Conservation (phyloP, 2,113 vertebrate genomes). For the Albula goreensis region DNA sequence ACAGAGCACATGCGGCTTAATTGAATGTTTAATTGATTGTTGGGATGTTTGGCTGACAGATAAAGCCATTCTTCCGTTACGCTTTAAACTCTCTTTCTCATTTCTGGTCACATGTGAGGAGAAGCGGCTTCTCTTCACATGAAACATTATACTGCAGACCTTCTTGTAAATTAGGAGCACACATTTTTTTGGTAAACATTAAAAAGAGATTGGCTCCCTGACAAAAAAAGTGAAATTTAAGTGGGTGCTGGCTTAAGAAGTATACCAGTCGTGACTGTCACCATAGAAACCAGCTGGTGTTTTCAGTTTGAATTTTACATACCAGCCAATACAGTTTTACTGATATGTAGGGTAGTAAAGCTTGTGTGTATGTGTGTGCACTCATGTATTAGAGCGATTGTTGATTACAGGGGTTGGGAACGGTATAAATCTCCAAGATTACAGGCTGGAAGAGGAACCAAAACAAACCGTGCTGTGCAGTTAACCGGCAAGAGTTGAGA, state of each 20-base stretch:
- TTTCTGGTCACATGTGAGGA: not conserved
- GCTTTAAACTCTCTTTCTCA: not conserved
- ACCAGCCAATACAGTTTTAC: slow-evolving; percentile 55
- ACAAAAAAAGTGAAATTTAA: slow-evolving; percentile 56
- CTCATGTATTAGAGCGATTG: slow-evolving; percentile 68
- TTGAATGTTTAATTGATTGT: not conserved
- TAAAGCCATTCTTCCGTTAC: not conserved
- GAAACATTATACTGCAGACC: slow-evolving; percentile 29
- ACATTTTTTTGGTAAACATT: not conserved
- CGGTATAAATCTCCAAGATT: slow-evolving; percentile 69
- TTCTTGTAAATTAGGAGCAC: slow-evolving; percentile 15
- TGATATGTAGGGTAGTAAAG: slow-evolving; percentile 65
- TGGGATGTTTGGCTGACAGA: not conserved
- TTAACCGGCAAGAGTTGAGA: slow-evolving; percentile 48
- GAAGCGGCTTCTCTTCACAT: not conserved
- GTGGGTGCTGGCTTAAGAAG: slow-evolving; percentile 50
- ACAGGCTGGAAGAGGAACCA: slow-evolving; percentile 61
- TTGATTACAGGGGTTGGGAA: slow-evolving; percentile 64
- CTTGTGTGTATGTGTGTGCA: slow-evolving; percentile 59
- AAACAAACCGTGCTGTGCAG: slow-evolving; percentile 57
- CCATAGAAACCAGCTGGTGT: slow-evolving; percentile 66
- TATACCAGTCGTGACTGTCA: slow-evolving; percentile 59
- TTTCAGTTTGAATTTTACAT: slow-evolving; percentile 60
- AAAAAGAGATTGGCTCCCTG: slow-evolving; percentile 44
- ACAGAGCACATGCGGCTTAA: too few species aligned